Evolutionary conservation across 1,140 invertebrate species (phyloP).

Genomic region (Zelostemma sp.): DNA sequence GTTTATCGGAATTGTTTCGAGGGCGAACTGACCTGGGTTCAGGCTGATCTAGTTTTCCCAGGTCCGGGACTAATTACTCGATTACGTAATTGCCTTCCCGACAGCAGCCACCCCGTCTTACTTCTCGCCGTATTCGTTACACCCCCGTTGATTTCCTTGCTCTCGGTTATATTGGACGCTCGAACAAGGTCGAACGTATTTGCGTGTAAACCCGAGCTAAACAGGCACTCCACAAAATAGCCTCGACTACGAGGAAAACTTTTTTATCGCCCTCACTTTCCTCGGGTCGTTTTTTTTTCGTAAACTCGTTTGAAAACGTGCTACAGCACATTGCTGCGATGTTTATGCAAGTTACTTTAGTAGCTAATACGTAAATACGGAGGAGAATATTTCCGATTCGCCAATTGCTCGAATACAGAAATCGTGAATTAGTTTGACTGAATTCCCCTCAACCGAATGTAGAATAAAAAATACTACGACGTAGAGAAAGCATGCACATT

Average conservation of each 20-base stretch:
- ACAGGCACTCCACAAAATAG: neutral
- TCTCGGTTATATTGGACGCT: constrained; percentile 15
- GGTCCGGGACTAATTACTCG: constrained; percentile 68
- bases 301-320: neutral
- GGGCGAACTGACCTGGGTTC: constrained; percentile 23
- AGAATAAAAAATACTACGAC: no score
- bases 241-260: neutral
- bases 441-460: no score
- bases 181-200: constrained; percentile 3
- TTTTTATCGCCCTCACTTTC: neutral
- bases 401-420: no score
- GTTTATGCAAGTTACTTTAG: no score
- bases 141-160: constrained; percentile 56
- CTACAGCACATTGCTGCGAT: no score
- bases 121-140: constrained; percentile 45
- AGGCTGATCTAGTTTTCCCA: constrained; percentile 56
- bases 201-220: neutral
- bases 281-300: neutral
- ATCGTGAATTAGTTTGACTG: no score
- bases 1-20: constrained; percentile 19
- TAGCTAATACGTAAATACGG: no score
- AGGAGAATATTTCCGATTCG: no score
- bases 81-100: constrained; percentile 66
- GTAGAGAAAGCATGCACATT: no score
- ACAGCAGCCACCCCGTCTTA: constrained; percentile 47